phyloP scores from a whole-genome alignment of 2,797 vertebrate species.

The Pangasius krempfi region DNA sequence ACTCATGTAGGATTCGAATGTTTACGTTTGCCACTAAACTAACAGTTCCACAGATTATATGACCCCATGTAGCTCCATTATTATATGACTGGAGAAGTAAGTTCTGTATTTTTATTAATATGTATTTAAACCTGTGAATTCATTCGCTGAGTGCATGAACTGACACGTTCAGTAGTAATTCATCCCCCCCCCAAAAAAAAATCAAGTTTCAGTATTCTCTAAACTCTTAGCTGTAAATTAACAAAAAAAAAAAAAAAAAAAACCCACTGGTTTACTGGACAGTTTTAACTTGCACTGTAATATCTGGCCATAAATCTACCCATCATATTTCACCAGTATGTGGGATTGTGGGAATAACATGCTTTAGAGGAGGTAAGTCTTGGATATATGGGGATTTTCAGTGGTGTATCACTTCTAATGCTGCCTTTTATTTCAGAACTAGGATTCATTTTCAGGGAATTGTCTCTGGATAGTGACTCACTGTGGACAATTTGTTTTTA shows the following conservation, averaged over 20 bases:
- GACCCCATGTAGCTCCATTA: background rate
- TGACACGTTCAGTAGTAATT: background rate
- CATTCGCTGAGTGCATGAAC: background rate
- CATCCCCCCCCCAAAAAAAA: no score
- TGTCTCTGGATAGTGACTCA: background rate
- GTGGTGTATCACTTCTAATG: background rate
- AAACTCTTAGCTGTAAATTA: background rate
- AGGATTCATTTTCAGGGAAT: background rate
- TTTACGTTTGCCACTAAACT: conserved; percentile 6
- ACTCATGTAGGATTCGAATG: background rate
- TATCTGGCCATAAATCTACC: background rate
- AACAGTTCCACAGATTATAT: background rate
- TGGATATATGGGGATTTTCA: background rate
- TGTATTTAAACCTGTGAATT: background rate
- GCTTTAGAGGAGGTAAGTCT: conserved; percentile 22
- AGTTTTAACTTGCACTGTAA: background rate
- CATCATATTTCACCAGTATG: background rate
- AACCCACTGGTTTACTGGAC: background rate
- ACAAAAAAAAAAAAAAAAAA: background rate
- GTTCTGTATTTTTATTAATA: background rate
- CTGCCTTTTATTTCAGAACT: background rate
- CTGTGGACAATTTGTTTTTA: background rate
- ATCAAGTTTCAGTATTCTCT: background rate
- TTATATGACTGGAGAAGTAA: background rate
- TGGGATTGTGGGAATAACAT: conserved; percentile 11